Evolutionary conservation across 1,140 invertebrate genomes (phyloP), one percentile per base, ranked within the genome.

Genomic region (Eufriesea mexicana): DNA sequence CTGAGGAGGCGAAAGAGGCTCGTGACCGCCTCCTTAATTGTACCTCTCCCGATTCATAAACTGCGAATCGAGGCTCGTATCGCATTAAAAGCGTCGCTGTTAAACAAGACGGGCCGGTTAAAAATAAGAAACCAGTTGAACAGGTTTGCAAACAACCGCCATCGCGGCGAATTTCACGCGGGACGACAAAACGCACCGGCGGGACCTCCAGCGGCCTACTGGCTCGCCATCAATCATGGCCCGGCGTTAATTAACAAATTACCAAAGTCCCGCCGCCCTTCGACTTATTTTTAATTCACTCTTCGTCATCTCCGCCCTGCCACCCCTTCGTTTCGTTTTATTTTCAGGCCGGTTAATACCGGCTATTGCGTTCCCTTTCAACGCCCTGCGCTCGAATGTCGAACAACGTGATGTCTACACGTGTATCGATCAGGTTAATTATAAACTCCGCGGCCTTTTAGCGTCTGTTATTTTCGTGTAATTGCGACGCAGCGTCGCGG

Each of bases 71-170:
- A 66, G 61, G 23, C 59, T 28, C 9, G 18, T 49, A 47, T n/a
- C 28, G 55, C 16, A 49, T 70, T 28, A 49, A 54, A 25, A 54
- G 20, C 20, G 45, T 51, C 18, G 47, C 49, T 62, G 18, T 66
- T 77, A 77, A 71, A 51, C 35, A 23, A 64, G 18, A 42, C 51
- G 35, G 16, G 12, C 70, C 25, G 61, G 79, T 51, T 71, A 76
- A 76, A 82, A 76, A 74, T 67, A 75, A 47, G 79, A 76, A 82
- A 82, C 79, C 62, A 55, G 79, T 82, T 54, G 42, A 47, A 82
- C 79, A 49, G 62, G 79, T 82, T 82, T 76, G 61, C 20, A 35
- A 75, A 75, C 66, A 67, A 75, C 66, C 71, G 25, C 25, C 28
- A 2, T 18, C 35, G 54, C 14, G 25, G 54, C 42, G 49, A 80